These are phyloP conservation scores for Hetaerina americana DNA, from an alignment of 1,140 invertebrate species.

Conservation along the genomic window DNA sequence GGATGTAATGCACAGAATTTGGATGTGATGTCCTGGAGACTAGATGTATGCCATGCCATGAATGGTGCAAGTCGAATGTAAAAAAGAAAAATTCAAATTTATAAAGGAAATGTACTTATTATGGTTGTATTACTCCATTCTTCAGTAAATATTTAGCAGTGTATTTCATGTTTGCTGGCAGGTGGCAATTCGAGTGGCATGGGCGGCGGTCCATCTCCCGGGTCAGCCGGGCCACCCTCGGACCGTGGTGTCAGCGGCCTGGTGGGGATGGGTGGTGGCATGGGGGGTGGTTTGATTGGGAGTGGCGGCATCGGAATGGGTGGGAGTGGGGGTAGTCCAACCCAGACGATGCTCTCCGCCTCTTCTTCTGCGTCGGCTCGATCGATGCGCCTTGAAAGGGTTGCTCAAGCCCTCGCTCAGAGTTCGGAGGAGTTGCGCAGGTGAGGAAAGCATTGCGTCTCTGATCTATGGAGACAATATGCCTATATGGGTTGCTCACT, in stretches of 20 bases:
- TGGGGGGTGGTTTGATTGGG: slow-evolving; percentile 24
- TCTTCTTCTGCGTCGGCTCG: slow-evolving; percentile 60
- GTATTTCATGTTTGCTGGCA: no score
- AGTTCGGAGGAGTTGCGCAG: slow-evolving; percentile 74
- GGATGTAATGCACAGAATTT: no score
- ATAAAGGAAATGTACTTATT: no score
- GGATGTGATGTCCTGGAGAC: no score
- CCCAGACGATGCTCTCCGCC: background rate
- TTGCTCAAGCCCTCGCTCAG: slow-evolving; percentile 72
- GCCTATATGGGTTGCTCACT: no score
- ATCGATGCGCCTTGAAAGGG: slow-evolving; percentile 69
- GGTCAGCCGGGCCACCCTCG: background rate
- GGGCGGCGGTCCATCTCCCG: background rate
- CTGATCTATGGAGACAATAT: no score
- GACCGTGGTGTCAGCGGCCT: background rate
- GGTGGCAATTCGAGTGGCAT: background rate
- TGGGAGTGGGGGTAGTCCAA: slow-evolving; percentile 25
- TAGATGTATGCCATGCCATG: no score
- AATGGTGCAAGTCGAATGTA: no score
- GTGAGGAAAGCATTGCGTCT: no score
- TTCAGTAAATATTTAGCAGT: no score
- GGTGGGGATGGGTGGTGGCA: slow-evolving; percentile 24
- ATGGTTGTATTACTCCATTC: no score
- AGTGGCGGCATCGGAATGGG: slow-evolving; percentile 59
- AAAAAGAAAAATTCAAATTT: no score